phyloP scores from a whole-genome alignment of 2,888 invertebrate genomes.

The Dusona sp. region DNA sequence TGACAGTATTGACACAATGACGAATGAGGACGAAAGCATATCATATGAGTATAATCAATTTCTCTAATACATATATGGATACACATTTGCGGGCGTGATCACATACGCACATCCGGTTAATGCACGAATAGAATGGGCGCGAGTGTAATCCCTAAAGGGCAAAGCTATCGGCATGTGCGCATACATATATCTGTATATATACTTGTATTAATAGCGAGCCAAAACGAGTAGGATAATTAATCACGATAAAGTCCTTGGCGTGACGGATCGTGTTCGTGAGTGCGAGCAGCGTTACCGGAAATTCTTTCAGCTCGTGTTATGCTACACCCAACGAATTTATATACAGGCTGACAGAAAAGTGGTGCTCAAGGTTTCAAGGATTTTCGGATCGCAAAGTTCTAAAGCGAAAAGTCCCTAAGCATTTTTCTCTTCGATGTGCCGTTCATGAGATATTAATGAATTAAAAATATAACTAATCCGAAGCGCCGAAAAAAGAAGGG shows the following conservation, averaged over 20 bases:
- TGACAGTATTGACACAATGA: slow-evolving; percentile 24
- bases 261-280: slow-evolving; percentile 71
- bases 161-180: slow-evolving; percentile 40
- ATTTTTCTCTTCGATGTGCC: neutral
- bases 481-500: neutral
- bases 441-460: neutral
- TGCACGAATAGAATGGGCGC: slow-evolving; percentile 41
- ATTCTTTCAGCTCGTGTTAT: slow-evolving; percentile 69
- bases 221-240: slow-evolving; percentile 71
- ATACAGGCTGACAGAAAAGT: slow-evolving; percentile 18
- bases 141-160: slow-evolving; percentile 64
- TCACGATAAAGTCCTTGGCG: slow-evolving; percentile 72
- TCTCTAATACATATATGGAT: slow-evolving; percentile 28
- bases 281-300: slow-evolving; percentile 64
- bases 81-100: slow-evolving; percentile 50
- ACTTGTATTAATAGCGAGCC: slow-evolving; percentile 38
- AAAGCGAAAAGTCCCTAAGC: neutral
- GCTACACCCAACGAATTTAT: slow-evolving; percentile 46
- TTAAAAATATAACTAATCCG: neutral
- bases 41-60: slow-evolving; percentile 63
- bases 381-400: neutral
- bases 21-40: slow-evolving; percentile 20
- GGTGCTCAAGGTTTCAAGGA: neutral
- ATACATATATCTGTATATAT: slow-evolving; percentile 12
- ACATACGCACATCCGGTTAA: slow-evolving; percentile 44